Evolutionary conservation across 2,797 vertebrate species (phyloP).

Genomic region (Coregonus sp.): DNA sequence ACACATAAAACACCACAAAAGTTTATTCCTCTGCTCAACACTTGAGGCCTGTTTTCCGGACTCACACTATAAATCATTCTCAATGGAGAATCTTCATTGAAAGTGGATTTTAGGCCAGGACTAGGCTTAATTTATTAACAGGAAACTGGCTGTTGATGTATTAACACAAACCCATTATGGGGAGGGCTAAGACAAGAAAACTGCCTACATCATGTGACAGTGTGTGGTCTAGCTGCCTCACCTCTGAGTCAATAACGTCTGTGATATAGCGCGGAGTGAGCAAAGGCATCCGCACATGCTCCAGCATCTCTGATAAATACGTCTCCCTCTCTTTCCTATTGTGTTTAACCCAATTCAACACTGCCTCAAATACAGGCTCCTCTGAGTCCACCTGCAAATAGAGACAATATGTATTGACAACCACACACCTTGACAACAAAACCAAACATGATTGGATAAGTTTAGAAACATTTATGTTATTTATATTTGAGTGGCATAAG

Average conservation of each 20-base stretch:
- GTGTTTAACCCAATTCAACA: conserved; percentile 98
- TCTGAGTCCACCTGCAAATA: conserved; percentile 90
- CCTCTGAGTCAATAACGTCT: conserved; percentile 96
- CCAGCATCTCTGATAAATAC: conserved; percentile 88
- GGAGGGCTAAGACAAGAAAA: not conserved
- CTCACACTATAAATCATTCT: no score
- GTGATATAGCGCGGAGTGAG: conserved; percentile 97
- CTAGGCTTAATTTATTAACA: not conserved
- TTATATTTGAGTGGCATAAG: no score
- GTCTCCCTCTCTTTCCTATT: conserved; percentile 89
- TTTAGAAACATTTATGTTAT: no score
- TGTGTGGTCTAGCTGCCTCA: conserved; percentile 59
- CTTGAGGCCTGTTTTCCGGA: no score
- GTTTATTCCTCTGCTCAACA: conserved; percentile 16
- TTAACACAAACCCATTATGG: not conserved
- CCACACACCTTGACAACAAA: not conserved
- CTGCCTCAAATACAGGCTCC: conserved; percentile 95
- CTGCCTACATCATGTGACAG: not conserved
- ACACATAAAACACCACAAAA: conserved; percentile 26
- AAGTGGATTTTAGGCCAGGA: not conserved
- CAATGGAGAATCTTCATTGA: not conserved
- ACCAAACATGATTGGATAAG: not conserved
- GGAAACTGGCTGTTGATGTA: not conserved
- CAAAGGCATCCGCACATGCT: conserved; percentile 94
- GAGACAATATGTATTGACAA: not conserved